Evolutionary conservation across 1,140 invertebrate species (phyloP).

Genomic region (Cyrtorhinus lividipennis): DNA sequence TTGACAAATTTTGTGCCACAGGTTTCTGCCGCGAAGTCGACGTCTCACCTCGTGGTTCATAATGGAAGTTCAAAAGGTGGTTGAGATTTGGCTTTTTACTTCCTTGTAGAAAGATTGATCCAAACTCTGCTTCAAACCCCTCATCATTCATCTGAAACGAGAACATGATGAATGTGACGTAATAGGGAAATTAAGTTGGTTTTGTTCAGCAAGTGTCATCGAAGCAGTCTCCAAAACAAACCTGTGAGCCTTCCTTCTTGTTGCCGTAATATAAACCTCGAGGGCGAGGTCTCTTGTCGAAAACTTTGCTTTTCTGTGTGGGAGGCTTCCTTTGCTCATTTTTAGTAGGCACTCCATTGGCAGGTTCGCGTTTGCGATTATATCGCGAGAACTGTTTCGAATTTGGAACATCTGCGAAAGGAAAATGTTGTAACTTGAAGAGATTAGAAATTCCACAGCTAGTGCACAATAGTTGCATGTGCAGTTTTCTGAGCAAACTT

Average conservation of each 20-base stretch:
- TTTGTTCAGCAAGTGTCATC: too few relatives aligned
- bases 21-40: not conserved
- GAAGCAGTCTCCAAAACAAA: too few relatives aligned
- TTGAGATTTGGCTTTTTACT: slow-evolving; percentile 85
- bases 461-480: too few relatives aligned
- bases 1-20: slow-evolving; percentile 16
- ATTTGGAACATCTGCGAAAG: slow-evolving; percentile 35
- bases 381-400: slow-evolving; percentile 45
- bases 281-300: slow-evolving; percentile 61
- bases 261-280: slow-evolving; percentile 46
- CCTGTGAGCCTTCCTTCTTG: slow-evolving; percentile 44
- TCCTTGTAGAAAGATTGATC: slow-evolving; percentile 62
- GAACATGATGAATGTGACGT: too few relatives aligned
- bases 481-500: too few relatives aligned
- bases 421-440: not conserved
- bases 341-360: slow-evolving; percentile 36
- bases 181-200: too few relatives aligned
- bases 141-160: slow-evolving; percentile 32
- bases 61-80: slow-evolving; percentile 80
- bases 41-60: slow-evolving; percentile 38
- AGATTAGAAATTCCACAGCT: too few relatives aligned
- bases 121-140: slow-evolving; percentile 52
- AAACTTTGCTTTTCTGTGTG: slow-evolving; percentile 43
- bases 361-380: slow-evolving; percentile 45
- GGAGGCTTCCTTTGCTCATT: slow-evolving; percentile 45